Evolutionary conservation across 2,113 vertebrate species (phyloP).

Genomic region (Lepus europaeus): DNA sequence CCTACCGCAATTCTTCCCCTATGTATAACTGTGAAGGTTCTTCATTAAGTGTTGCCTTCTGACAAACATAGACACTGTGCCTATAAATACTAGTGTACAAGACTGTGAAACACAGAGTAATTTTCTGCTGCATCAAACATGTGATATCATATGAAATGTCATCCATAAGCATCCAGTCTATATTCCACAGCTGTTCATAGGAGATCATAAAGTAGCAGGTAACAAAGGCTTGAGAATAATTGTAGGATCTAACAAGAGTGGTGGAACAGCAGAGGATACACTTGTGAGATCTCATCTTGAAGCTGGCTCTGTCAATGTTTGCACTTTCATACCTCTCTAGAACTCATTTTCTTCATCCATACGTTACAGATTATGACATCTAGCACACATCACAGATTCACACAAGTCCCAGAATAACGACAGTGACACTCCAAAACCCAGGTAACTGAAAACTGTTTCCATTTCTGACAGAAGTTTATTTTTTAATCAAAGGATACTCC

Average conservation of each 20-base stretch:
- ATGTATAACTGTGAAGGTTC: neutral
- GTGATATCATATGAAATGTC: neutral
- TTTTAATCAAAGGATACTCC: neutral
- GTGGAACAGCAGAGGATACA: neutral
- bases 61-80: neutral
- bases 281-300: neutral
- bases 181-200: neutral
- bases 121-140: neutral
- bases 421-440: neutral
- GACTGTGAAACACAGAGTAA: neutral
- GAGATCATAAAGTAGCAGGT: neutral
- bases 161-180: neutral
- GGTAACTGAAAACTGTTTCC: neutral
- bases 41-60: neutral
- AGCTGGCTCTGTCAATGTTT: neutral
- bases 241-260: neutral
- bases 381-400: neutral
- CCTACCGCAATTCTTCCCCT: neutral
- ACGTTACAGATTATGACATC: neutral
- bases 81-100: neutral
- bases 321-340: neutral
- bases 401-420: neutral
- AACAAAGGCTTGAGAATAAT: neutral
- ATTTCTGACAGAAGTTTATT: neutral
- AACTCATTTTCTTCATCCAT: neutral